A percentile compares a stretch with the other conserved stretches of the same genome.
These are phyloP conservation scores for Centropyge bicolor DNA, from an alignment of 2,797 vertebrate genomes.

Conservation along the genomic window DNA sequence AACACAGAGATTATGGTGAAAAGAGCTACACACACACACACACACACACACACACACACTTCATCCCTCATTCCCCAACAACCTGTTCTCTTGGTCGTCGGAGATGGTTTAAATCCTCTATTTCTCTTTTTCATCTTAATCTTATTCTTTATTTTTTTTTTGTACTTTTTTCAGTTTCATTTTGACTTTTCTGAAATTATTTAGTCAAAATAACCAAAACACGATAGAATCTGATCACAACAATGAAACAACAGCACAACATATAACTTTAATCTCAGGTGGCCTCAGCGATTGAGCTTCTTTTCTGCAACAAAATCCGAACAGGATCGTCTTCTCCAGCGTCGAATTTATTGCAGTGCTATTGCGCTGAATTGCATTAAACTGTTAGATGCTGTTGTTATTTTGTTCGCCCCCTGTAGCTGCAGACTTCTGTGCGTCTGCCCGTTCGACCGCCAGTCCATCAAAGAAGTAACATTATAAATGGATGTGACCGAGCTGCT, in stretches of 20 bases:
- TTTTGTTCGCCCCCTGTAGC: slow-evolving; percentile 36
- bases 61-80: too few species aligned
- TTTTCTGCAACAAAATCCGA: slow-evolving; percentile 1
- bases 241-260: neutral
- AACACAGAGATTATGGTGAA: too few species aligned
- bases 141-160: too few species aligned
- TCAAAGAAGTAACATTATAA: slow-evolving; percentile 43
- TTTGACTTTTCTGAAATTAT: too few species aligned
- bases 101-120: too few species aligned
- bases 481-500: slow-evolving; percentile 27
- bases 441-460: slow-evolving; percentile 9
- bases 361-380: slow-evolving; percentile 48
- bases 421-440: slow-evolving; percentile 6
- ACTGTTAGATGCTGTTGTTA: slow-evolving; percentile 30
- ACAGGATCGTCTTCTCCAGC: slow-evolving; percentile 22
- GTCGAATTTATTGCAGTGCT: slow-evolving; percentile 28
- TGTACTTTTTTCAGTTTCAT: neutral
- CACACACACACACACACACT: too few species aligned
- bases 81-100: too few species aligned
- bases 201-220: neutral
- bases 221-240: neutral
- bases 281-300: neutral
- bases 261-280: neutral
- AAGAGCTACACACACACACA: neutral
- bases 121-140: too few species aligned